phyloP scores from a whole-genome alignment of 2,113 vertebrate genomes.

The Eulemur macaco region DNA sequence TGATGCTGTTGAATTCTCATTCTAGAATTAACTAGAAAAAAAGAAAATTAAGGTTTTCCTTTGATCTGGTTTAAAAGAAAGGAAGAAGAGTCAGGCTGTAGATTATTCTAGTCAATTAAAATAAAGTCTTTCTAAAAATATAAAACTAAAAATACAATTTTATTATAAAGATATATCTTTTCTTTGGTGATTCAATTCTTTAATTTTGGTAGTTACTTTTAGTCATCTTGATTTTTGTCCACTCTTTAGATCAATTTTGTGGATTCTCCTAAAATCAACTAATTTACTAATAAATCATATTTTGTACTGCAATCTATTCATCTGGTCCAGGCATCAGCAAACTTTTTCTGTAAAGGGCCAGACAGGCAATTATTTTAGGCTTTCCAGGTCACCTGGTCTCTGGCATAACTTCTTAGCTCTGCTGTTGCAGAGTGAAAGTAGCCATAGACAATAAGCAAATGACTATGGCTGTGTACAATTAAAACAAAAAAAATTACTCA shows the following conservation, averaged over 20 bases:
- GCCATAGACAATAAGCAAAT: background rate
- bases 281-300: background rate
- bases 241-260: background rate
- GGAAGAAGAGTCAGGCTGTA: background rate
- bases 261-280: background rate
- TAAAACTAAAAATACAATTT: background rate
- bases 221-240: background rate
- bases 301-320: background rate
- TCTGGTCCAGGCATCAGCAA: background rate
- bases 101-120: background rate
- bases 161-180: background rate
- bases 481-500: background rate
- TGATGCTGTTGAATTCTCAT: background rate
- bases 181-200: background rate
- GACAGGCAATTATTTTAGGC: background rate
- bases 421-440: background rate
- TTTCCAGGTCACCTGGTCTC: background rate
- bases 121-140: background rate
- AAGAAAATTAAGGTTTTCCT: background rate
- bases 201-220: background rate
- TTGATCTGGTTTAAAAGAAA: constrained; percentile 17
- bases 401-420: background rate
- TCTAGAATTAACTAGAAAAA: constrained; percentile 7
- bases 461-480: background rate
- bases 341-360: background rate